phyloP scores from a whole-genome alignment of 2,888 invertebrate genomes.

The Sminthurinus aureus region DNA sequence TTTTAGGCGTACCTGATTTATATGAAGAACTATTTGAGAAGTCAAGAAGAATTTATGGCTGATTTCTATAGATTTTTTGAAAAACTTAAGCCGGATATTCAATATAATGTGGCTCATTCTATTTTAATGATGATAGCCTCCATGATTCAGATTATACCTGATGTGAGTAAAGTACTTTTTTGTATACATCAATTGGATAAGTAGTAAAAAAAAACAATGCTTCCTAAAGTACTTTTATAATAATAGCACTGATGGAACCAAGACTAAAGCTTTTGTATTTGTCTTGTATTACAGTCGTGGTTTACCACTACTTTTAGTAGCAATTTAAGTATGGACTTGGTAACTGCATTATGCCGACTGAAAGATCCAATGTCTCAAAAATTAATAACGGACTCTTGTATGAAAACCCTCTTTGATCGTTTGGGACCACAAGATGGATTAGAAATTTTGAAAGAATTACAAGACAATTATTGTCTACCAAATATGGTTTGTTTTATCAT shows the following conservation, averaged over 20 bases:
- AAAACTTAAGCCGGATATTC: slow-evolving; percentile 7
- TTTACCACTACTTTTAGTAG: neutral
- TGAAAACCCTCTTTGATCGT: slow-evolving; percentile 36
- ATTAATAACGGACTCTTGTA: slow-evolving; percentile 28
- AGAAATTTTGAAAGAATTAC: slow-evolving; percentile 17
- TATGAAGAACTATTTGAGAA: slow-evolving; percentile 35
- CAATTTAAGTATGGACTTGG: slow-evolving; percentile 21
- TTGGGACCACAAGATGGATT: slow-evolving; percentile 18
- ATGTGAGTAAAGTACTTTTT: slow-evolving; percentile 13
- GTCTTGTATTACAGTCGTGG: slow-evolving; percentile 35
- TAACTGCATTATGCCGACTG: slow-evolving; percentile 7
- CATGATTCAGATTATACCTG: slow-evolving; percentile 17
- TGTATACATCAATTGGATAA: no score
- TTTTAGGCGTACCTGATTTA: slow-evolving; percentile 35
- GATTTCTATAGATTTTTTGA: slow-evolving; percentile 40
- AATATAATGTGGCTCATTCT: slow-evolving; percentile 19
- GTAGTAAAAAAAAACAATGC: no score
- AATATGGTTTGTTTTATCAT: slow-evolving; percentile 33
- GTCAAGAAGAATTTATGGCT: slow-evolving; percentile 12
- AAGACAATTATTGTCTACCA: neutral
- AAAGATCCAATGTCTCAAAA: slow-evolving; percentile 31
- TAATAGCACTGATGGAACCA: neutral
- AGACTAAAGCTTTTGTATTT: neutral
- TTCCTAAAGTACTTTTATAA: neutral
- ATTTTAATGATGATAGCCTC: slow-evolving; percentile 26